Evolutionary conservation across 2,797 vertebrate genomes (phyloP).

Genomic region (Novumbra hubbsi): DNA sequence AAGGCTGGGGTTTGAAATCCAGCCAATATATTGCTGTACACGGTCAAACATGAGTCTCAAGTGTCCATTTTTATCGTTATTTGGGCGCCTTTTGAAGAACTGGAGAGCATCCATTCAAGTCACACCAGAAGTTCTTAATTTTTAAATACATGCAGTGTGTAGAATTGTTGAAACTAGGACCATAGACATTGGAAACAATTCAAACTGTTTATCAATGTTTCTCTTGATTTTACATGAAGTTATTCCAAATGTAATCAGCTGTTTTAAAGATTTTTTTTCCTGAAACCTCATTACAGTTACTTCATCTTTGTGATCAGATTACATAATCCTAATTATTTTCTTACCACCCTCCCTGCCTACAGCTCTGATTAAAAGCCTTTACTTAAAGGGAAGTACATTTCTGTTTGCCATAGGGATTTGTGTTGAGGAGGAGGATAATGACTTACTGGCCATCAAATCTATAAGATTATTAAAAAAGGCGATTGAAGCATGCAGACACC

Average conservation of each 20-base stretch:
- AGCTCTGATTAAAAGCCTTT: too few relatives aligned
- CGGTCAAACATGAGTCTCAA: not conserved
- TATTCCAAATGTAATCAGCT: too few relatives aligned
- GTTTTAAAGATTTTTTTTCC: too few relatives aligned
- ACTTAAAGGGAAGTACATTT: too few relatives aligned
- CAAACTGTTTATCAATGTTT: too few relatives aligned
- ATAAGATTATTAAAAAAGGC: slow-evolving; percentile 17
- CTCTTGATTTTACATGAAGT: too few relatives aligned
- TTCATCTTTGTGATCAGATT: too few relatives aligned
- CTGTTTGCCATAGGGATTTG: too few relatives aligned
- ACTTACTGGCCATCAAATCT: slow-evolving; percentile 15
- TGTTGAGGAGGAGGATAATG: slow-evolving; percentile 12
- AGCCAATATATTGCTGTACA: not conserved
- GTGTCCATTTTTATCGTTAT: not conserved
- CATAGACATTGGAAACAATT: not conserved
- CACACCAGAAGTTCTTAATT: not conserved
- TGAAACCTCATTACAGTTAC: too few relatives aligned
- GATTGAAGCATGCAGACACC: slow-evolving; percentile 9
- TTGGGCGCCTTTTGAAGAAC: not conserved
- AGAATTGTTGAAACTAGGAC: not conserved
- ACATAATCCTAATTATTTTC: too few relatives aligned
- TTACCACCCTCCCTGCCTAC: too few relatives aligned
- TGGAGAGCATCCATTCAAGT: slow-evolving; percentile 2
- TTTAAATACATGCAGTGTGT: not conserved
- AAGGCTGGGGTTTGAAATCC: not conserved